phyloP scores from a whole-genome alignment of 2,888 invertebrate species.

The Cantharis flavilabris region DNA sequence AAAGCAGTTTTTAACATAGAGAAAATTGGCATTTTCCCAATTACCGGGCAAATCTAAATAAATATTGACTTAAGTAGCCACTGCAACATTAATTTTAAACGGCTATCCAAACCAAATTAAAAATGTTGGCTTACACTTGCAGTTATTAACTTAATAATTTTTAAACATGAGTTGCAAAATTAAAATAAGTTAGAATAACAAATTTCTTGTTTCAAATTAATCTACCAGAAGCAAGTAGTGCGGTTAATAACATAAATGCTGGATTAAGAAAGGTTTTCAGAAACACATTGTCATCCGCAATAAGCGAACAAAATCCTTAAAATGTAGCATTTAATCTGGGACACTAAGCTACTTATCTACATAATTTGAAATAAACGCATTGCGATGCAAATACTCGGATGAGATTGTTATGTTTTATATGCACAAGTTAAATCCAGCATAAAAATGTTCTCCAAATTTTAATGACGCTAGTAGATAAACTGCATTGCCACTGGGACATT shows the following conservation, averaged over 20 bases:
- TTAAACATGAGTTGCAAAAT: neutral
- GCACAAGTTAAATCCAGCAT: too few species aligned
- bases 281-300: neutral
- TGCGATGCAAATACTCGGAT: neutral
- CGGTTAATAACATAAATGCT: neutral
- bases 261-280: neutral
- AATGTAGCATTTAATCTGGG: neutral
- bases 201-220: neutral
- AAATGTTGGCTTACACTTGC: neutral
- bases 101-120: neutral
- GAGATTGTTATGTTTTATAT: neutral
- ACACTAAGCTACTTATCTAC: neutral
- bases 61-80: neutral
- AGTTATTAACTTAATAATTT: neutral
- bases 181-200: neutral
- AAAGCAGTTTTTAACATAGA: neutral
- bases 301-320: neutral
- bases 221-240: neutral
- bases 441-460: too few species aligned
- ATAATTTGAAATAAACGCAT: neutral
- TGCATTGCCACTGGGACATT: too few species aligned
- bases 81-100: neutral
- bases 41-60: constrained; percentile 1
- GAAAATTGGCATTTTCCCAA: neutral
- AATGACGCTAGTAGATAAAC: too few species aligned